Evolutionary conservation across 2,113 vertebrate genomes (phyloP), one percentile per base, ranked within the genome.

Genomic region (Tachycineta bicolor): DNA sequence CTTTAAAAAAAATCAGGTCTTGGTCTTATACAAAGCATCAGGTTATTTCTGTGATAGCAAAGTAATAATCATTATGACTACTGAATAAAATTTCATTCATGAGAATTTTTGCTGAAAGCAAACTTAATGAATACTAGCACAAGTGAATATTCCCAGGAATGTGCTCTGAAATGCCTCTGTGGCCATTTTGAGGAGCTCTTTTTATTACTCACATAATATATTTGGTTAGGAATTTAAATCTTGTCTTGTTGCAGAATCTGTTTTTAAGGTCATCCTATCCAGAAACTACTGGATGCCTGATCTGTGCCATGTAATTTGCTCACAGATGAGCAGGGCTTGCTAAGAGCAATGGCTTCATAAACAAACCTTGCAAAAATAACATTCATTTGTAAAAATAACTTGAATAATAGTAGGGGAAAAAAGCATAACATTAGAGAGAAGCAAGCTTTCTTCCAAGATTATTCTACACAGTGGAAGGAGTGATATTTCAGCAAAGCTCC

Each of bases 81-180:
- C 47, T 77, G 88, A 96, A 95, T 88, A 91, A 94, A 93, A 90
- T 80, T 88, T 86, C 90, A 95, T 97, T 96, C 95, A 95, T n/a
- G 68, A 93, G 92, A 95, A 86, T 91, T 90, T 91, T 86, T 93
- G 82, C 93, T 90, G 87, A 96, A 91, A 97, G 85, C 93, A 96
- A 85, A 90, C 50, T 86, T 92, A 95, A 96, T 93, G 94, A 96
- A 94, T 86, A 79, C 87, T 80, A 94, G 75, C 79, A 69, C 34
- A 52, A 95, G 92, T 52, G 83, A 80, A 50, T 94, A 96, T 81
- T 96, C 94, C 95, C 94, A 94, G 78, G 90, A 81, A 94, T 9
- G 68, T 90, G 75, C 79, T 94, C 75, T 77, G 60, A 93, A 95
- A 97, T 90, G 90, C 87, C 92, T 95, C 90, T 76, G 83, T 96